Evolutionary conservation across 1,140 invertebrate genomes (phyloP).

Genomic region (Anastrepha obliqua): DNA sequence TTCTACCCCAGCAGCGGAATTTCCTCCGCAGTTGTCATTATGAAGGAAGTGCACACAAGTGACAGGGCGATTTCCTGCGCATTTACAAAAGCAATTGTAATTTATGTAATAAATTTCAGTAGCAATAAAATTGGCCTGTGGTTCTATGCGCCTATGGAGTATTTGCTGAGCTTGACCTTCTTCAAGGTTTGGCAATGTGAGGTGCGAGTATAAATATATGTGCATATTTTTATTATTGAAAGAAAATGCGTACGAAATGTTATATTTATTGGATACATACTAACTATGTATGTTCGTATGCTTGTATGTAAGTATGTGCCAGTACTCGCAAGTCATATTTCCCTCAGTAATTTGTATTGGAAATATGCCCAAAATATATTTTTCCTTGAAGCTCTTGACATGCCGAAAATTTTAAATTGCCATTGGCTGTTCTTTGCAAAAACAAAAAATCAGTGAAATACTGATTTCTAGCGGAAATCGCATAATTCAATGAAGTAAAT

Average conservation of each 20-base stretch:
- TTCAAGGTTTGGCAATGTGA: background rate
- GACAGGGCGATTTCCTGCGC: background rate
- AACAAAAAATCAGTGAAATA: too few species aligned
- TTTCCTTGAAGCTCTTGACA: too few species aligned
- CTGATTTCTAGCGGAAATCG: too few species aligned
- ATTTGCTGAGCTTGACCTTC: background rate
- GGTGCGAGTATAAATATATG: background rate
- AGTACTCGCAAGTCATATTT: background rate
- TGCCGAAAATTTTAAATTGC: too few species aligned
- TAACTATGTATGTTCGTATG: background rate
- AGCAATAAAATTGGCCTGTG: background rate
- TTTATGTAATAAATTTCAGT: slow-evolving; percentile 20
- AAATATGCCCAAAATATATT: background rate
- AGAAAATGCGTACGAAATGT: too few species aligned
- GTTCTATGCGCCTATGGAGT: background rate
- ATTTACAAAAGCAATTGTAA: slow-evolving; percentile 1
- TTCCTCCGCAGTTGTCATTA: background rate
- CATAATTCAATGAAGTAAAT: too few species aligned
- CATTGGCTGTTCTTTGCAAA: too few species aligned
- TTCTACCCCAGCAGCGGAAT: background rate
- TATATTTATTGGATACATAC: background rate
- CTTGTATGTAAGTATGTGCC: too few species aligned
- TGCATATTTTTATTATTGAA: too few species aligned
- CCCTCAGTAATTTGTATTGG: background rate
- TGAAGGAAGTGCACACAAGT: background rate